Evolutionary conservation across 2,888 invertebrate genomes (phyloP).

Genomic region (Timema cristinae): DNA sequence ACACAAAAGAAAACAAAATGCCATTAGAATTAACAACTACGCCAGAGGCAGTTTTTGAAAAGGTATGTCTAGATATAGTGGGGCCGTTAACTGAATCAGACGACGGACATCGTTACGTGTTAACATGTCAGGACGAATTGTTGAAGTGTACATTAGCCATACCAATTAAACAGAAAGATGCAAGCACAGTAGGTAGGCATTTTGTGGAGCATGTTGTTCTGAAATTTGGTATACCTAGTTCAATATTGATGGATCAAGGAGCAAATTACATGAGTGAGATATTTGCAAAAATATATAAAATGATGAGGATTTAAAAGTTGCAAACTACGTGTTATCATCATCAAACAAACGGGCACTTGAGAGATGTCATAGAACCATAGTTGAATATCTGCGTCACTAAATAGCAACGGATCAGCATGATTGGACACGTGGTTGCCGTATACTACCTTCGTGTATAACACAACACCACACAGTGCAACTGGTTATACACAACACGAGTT

Average conservation of each 20-base stretch:
- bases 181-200: background rate
- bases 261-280: constrained; percentile 1
- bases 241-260: background rate
- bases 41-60: background rate
- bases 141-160: background rate
- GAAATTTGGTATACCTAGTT: background rate
- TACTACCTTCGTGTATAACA: constrained; percentile 4
- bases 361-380: constrained; percentile 1
- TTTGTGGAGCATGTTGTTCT: background rate
- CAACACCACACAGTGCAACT: background rate
- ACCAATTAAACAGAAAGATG: background rate
- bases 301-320: background rate
- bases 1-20: background rate
- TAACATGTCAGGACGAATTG: background rate
- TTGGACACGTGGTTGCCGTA: background rate
- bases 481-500: background rate
- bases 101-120: background rate
- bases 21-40: background rate
- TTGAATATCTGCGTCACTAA: background rate
- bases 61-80: background rate
- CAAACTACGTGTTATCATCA: background rate
- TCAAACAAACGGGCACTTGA: background rate
- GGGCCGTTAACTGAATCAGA: background rate
- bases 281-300: background rate
- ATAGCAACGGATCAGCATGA: background rate